Evolutionary conservation across 2,888 invertebrate species (phyloP).

Genomic region (Zygaena filipendulae): DNA sequence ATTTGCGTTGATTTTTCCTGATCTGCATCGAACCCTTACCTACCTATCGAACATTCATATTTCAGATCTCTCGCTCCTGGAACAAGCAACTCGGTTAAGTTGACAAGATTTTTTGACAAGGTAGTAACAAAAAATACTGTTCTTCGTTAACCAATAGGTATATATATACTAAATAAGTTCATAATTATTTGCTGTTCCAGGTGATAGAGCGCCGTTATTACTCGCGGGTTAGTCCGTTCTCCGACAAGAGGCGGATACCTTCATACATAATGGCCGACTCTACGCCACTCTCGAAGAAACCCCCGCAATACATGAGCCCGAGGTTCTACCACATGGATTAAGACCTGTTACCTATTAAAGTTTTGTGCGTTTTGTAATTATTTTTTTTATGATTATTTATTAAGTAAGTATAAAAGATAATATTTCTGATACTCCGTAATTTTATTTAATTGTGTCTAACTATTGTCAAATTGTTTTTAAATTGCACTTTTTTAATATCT

Average conservation of each 20-base stretch:
- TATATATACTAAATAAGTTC: too few species aligned
- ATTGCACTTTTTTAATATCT: too few species aligned
- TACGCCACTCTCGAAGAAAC: conserved; percentile 44
- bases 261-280: conserved; percentile 45
- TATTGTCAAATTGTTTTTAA: too few species aligned
- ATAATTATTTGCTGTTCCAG: too few species aligned
- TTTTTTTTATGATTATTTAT: conserved; percentile 3
- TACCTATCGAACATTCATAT: too few species aligned
- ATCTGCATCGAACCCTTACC: too few species aligned
- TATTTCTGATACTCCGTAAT: too few species aligned
- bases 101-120: conserved; percentile 95
- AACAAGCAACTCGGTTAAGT: conserved; percentile 92
- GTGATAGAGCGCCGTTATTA: conserved; percentile 67
- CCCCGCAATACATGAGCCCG: conserved; percentile 58
- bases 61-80: conserved; percentile 90
- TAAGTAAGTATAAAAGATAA: too few species aligned
- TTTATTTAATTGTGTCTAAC: too few species aligned
- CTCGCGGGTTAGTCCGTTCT: conserved; percentile 56
- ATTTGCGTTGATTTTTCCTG: too few species aligned
- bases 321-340: conserved; percentile 70
- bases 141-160: too few species aligned
- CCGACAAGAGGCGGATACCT: conserved; percentile 58
- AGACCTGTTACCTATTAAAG: conserved; percentile 11
- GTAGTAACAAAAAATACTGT: too few species aligned
- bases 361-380: background rate